Evolutionary conservation across 1,140 invertebrate species (phyloP), one percentile per base, ranked within the genome.

Genomic region (Gonioctena quinquepunctata): DNA sequence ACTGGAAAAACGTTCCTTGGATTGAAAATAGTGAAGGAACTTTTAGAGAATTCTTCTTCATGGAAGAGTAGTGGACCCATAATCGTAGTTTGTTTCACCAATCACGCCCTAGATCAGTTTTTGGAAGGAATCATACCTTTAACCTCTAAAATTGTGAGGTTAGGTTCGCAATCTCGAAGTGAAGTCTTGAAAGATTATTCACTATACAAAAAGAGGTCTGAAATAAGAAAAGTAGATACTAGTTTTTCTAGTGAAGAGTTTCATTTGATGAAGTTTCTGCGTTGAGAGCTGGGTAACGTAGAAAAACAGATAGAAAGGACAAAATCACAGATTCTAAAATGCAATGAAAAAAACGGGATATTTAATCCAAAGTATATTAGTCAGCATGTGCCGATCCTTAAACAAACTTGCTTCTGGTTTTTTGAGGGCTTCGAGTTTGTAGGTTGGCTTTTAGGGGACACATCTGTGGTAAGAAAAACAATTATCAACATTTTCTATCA

Each of bases 41-140:
- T 93, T 6, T 75, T 93, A 7, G 54, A 85, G 25, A 90, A 90
- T 76, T 67, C 80, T 5, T 42, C 71, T 2, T 6, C n/a, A 1
- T 80, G 76, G 76, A 75, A 74, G 21, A 57, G 73, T 2, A 49
- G 33, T 4, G 76, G 72, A 0, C 90, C 92, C 3, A 90, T 96
- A 64, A 81, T 96, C 1, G 85, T 96, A 8, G 88, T 96, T 19
- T 94, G 93, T 77, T 94, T 91, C 73, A 95, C 93, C 0, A 96
- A 96, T 79, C 93, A 96, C 82, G 94, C 94, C 0, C 80, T 96
- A 1, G 94, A 96, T 85, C 93, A 96, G 79, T 96, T 96, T 84
- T 81, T 96, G 16, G 89, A 94, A 81, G 91, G 90, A 18, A 85
- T 93, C 7, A 76, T 88, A 3, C 65, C 79, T 18, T 79, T 85